These are phyloP conservation scores for Collichthys lucidus DNA, from an alignment of 2,113 vertebrate genomes.

Conservation along the genomic window DNA sequence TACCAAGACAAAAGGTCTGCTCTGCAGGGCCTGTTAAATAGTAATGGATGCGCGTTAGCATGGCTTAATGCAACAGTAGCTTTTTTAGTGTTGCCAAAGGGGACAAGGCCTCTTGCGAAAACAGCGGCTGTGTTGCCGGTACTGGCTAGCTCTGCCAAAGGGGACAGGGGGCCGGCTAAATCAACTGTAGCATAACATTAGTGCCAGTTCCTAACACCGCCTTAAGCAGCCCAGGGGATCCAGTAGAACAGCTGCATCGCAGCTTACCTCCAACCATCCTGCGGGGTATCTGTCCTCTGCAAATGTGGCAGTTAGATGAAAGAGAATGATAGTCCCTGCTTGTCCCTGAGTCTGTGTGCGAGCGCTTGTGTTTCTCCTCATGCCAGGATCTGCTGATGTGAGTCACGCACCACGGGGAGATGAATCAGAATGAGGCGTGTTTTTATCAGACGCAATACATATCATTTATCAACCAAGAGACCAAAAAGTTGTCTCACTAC, in stretches of 20 bases:
- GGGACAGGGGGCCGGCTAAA: constrained; percentile 78
- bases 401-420: constrained; percentile 24
- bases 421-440: constrained; percentile 16
- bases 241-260: constrained; percentile 71
- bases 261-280: constrained; percentile 69
- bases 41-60: constrained; percentile 77
- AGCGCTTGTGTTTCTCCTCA: constrained; percentile 13
- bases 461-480: constrained; percentile 9
- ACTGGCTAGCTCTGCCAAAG: constrained; percentile 70
- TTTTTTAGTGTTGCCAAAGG: constrained; percentile 75
- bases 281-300: constrained; percentile 63
- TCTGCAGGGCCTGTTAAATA: constrained; percentile 83
- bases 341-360: constrained; percentile 35
- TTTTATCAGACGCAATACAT: background rate
- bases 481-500: background rate
- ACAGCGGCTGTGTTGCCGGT: constrained; percentile 63
- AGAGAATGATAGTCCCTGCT: constrained; percentile 48
- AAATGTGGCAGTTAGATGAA: constrained; percentile 66
- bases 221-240: constrained; percentile 76
- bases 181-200: constrained; percentile 83
- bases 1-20: constrained; percentile 76
- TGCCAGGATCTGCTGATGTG: constrained; percentile 35
- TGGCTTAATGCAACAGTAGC: constrained; percentile 77
- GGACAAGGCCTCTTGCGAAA: constrained; percentile 71
- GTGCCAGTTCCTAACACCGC: constrained; percentile 69